A percentile compares a stretch with the other conserved stretches of the same genome.
Evolutionary conservation across 2,797 vertebrate species (phyloP).

Genomic region (Phataginus tricuspis): DNA sequence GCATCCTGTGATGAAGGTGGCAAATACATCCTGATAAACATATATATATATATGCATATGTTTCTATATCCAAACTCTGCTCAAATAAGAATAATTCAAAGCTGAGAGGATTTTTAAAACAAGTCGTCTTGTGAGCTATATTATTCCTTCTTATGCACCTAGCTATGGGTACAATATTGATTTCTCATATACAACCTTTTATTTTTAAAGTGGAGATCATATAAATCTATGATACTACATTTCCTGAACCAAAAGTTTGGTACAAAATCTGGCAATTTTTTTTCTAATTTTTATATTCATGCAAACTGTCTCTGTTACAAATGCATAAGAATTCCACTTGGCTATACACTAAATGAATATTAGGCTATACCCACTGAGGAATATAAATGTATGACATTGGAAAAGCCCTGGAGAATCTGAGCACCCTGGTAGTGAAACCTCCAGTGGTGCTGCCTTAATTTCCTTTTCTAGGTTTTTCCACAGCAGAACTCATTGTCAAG

Average conservation of each 20-base stretch:
- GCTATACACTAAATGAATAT: background rate
- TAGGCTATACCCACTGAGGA: background rate
- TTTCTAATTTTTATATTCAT: background rate
- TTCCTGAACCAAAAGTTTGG: background rate
- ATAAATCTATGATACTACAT: background rate
- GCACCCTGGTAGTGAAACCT: background rate
- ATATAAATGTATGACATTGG: background rate
- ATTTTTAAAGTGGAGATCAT: background rate
- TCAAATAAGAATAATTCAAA: slow-evolving; percentile 19
- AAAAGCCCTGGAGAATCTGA: background rate
- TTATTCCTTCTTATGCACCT: background rate
- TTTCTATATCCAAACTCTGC: background rate
- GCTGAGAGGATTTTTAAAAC: background rate
- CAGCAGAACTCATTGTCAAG: background rate
- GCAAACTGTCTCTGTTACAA: background rate
- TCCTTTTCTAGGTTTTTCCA: background rate
- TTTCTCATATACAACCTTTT: background rate
- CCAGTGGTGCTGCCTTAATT: background rate
- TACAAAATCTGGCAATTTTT: background rate
- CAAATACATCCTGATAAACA: background rate
- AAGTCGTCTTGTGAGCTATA: background rate
- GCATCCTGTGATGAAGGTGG: background rate
- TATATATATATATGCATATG: background rate
- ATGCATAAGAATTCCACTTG: background rate
- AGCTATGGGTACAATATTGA: background rate